These are phyloP conservation scores for Ranitomeya variabilis DNA, from an alignment of 2,113 vertebrate species.

Conservation along the genomic window DNA sequence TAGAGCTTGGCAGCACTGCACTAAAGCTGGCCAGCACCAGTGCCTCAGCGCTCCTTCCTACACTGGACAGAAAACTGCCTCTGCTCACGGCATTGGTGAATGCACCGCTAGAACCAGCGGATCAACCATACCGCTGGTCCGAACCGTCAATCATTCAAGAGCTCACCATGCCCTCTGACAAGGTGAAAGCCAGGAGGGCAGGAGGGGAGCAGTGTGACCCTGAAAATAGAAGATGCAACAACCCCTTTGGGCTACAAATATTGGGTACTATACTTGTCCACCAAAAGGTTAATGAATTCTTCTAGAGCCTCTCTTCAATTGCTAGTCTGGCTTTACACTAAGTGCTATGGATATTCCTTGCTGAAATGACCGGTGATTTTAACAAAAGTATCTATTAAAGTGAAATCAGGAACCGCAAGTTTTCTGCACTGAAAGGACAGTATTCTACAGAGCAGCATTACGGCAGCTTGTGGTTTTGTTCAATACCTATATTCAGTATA, in stretches of 20 bases:
- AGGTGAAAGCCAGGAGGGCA: too few species aligned
- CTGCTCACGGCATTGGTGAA: too few species aligned
- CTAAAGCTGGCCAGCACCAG: too few species aligned
- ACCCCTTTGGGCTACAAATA: neutral
- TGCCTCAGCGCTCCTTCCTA: too few species aligned
- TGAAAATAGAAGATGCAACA: neutral
- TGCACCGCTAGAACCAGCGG: too few species aligned
- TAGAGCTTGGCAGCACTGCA: too few species aligned
- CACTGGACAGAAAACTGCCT: too few species aligned
- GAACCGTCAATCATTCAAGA: too few species aligned
- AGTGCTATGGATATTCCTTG: neutral
- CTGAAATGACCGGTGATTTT: conserved; percentile 2
- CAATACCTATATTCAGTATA: neutral
- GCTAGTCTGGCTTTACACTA: neutral
- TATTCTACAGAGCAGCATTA: neutral
- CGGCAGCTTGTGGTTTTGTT: conserved; percentile 8
- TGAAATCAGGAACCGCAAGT: neutral
- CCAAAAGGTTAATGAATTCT: neutral
- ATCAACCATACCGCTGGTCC: too few species aligned
- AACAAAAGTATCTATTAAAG: conserved; percentile 6
- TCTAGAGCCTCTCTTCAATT: neutral
- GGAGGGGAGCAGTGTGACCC: too few species aligned
- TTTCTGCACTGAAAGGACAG: neutral
- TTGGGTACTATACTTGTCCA: neutral
- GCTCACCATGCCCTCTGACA: too few species aligned